Evolutionary conservation across 53 echinoderm and acorn worm genomes (phyloP).

Genomic region (Holothuria leucospilota): DNA sequence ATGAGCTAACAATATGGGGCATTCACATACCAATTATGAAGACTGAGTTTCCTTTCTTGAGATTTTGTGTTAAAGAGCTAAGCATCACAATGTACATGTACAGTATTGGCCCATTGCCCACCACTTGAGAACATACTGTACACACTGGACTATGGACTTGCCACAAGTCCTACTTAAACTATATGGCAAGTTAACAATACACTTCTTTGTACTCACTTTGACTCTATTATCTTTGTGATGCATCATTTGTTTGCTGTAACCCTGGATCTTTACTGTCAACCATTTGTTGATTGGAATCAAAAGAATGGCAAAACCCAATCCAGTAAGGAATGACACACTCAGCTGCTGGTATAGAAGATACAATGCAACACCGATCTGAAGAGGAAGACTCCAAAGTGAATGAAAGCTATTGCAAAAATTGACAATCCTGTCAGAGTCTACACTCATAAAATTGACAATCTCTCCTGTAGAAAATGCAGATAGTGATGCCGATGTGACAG

Average conservation of each 20-base stretch:
- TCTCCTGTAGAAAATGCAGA: slow-evolving; percentile 87
- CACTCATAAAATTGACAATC: slow-evolving; percentile 99
- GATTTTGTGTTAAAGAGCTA: no score
- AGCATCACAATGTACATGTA: no score
- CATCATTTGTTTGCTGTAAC: slow-evolving; percentile 91
- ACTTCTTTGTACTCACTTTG: slow-evolving; percentile 66
- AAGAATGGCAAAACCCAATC: slow-evolving; percentile 85
- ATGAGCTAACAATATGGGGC: no score
- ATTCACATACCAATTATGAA: no score
- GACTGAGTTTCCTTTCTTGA: no score
- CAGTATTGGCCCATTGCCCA: no score
- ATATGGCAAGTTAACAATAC: no score
- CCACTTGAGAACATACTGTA: no score
- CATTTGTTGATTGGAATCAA: slow-evolving; percentile 91
- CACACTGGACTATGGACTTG: no score
- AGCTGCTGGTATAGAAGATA: slow-evolving; percentile 85
- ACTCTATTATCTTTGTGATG: slow-evolving; percentile 88
- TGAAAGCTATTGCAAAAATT: slow-evolving; percentile 98
- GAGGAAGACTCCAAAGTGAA: slow-evolving; percentile 97
- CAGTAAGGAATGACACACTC: slow-evolving; percentile 88
- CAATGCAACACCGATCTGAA: slow-evolving; percentile 84
- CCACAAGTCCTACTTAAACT: no score
- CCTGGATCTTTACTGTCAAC: slow-evolving; percentile 86
- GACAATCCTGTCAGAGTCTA: slow-evolving; percentile 88
- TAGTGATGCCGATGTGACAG: slow-evolving; percentile 76